Evolutionary conservation across 2,797 vertebrate species (phyloP).

Genomic region (Harpagifer antarcticus): DNA sequence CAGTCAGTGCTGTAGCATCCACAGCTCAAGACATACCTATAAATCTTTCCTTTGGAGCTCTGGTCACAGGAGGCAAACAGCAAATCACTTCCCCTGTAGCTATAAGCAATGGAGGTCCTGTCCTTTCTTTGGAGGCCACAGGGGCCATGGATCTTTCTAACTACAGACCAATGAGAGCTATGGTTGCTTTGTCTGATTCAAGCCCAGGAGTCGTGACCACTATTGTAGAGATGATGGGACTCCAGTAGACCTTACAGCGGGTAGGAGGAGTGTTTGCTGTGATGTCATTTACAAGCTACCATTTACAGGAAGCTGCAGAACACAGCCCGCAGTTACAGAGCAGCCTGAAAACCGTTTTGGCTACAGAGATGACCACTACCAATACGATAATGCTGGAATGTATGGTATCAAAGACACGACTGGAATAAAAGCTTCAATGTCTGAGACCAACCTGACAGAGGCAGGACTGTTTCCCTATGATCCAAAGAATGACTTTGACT

Average conservation of each 20-base stretch:
- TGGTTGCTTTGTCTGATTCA: slow-evolving; percentile 90
- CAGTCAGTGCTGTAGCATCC: slow-evolving; percentile 54
- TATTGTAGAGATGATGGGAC: slow-evolving; percentile 94
- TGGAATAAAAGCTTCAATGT: slow-evolving; percentile 92
- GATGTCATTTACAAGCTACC: slow-evolving; percentile 97
- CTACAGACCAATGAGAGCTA: slow-evolving; percentile 90
- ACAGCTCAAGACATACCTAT: slow-evolving; percentile 87
- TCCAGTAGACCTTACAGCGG: slow-evolving; percentile 96
- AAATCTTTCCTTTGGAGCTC: slow-evolving; percentile 91
- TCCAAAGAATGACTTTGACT: slow-evolving; percentile 91
- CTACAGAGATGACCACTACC: slow-evolving; percentile 91
- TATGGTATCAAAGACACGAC: slow-evolving; percentile 89
- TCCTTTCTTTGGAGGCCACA: slow-evolving; percentile 83
- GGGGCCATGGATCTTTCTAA: slow-evolving; percentile 95
- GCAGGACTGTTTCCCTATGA: slow-evolving; percentile 91
- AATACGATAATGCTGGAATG: slow-evolving; percentile 87
- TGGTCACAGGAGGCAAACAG: slow-evolving; percentile 81
- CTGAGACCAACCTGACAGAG: slow-evolving; percentile 92
- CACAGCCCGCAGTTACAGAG: slow-evolving; percentile 89
- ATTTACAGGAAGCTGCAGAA: slow-evolving; percentile 94
- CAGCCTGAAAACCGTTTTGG: slow-evolving; percentile 93
- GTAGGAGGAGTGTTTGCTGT: slow-evolving; percentile 94
- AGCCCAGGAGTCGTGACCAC: slow-evolving; percentile 90
- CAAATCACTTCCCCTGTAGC: slow-evolving; percentile 80
- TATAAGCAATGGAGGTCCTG: slow-evolving; percentile 84